These are phyloP conservation scores for Eudiplozoon nipponicum DNA, from an alignment of 2,888 invertebrate genomes.

Conservation along the genomic window DNA sequence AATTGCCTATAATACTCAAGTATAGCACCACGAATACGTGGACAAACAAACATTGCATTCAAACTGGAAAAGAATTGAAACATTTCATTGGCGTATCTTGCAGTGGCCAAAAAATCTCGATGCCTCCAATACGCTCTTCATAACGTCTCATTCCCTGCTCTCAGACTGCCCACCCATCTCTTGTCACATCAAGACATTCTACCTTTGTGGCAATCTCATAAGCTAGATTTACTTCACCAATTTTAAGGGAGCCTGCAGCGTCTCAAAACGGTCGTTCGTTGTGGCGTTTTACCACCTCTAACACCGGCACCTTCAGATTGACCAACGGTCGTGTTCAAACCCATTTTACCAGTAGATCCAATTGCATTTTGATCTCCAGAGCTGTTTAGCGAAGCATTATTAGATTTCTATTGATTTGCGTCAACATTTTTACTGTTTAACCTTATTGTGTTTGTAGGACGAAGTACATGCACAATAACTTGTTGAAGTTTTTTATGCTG, in stretches of 20 bases:
- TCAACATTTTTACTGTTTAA: too few species aligned
- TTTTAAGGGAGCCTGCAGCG: conserved; percentile 82
- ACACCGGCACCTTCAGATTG: too few species aligned
- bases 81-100: conserved; percentile 98
- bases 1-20: conserved; percentile 92
- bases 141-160: conserved; percentile 72
- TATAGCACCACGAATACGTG: conserved; percentile 89
- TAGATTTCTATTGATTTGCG: too few species aligned
- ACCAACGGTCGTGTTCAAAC: too few species aligned
- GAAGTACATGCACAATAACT: conserved; percentile 60
- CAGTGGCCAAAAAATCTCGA: conserved; percentile 78
- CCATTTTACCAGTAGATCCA: too few species aligned
- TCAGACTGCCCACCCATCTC: conserved; percentile 84
- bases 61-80: conserved; percentile 80
- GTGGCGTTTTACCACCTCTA: too few species aligned
- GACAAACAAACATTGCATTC: conserved; percentile 85
- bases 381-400: background rate
- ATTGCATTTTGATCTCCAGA: conserved; percentile 28
- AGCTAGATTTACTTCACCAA: conserved; percentile 57
- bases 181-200: conserved; percentile 73
- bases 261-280: too few species aligned
- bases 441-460: too few species aligned
- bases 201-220: conserved; percentile 94
- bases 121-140: conserved; percentile 86
- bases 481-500: conserved; percentile 89